Evolutionary conservation across 1,140 invertebrate genomes (phyloP), one percentile per base, ranked within the genome.

Genomic region (Lepeophtheirus salmonis): DNA sequence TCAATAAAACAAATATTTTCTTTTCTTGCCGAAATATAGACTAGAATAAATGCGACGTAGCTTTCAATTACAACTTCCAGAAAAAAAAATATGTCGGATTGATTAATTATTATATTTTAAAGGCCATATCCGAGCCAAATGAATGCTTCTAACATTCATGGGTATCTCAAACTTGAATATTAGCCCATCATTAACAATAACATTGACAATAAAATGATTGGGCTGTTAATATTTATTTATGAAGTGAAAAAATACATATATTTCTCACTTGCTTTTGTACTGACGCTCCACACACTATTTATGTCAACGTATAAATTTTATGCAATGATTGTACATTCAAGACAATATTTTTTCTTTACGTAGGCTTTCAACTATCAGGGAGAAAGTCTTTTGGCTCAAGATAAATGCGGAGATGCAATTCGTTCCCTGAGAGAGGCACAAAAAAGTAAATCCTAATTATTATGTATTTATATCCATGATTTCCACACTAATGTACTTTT

Each of bases 371-470:
- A 77, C 67, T 83, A 78, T 68, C 74, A 78, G 64, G 81, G 80
- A 23, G 79, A 82, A 65, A 76, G 76, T 65, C 68, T 83, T 56
- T 68, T 83, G 58, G 67, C 74, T 2, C 75, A 79, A 66, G 81
- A 83, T 65, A 81, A 83, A 70, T 82, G 81, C 70, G 82, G 82
- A 24, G 79, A 82, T 64, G 81, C 80, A 3, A 78, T 83, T 61
- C 70, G 75, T 67, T 76, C 79, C 56, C 70, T 82, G 24, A 74
- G 78, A 64, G 80, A 83, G 70, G 78, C 78, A 66, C 71, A 77
- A 59, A 71, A 71, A 65, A 73, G 75, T 75, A 68, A 70, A 65
- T 66, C 56, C 55, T 17, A 22, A 20, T 50, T 21, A 60, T 13
- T 58, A 56, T 4, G 61, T 58, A 22, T 17, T 56, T 25, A 23